Evolutionary conservation across 2,797 vertebrate genomes (phyloP).

Genomic region (Clangula hyemalis): DNA sequence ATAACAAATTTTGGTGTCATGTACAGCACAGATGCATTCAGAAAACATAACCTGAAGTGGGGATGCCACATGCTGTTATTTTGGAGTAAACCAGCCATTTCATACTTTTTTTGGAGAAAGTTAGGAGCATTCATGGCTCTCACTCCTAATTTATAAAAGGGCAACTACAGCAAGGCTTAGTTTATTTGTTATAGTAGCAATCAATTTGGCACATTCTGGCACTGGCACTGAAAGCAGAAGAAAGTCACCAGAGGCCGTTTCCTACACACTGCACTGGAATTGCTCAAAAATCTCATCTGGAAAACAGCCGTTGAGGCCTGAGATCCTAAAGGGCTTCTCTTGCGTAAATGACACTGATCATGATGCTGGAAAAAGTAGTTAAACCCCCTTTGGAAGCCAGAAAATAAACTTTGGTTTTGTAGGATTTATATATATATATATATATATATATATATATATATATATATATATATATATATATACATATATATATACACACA

Average conservation of each 20-base stretch:
- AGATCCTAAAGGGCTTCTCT: not conserved
- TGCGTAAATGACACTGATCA: not conserved
- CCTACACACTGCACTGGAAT: conserved; percentile 24
- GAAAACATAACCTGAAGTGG: not conserved
- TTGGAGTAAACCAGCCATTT: not conserved
- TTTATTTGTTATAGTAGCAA: not conserved
- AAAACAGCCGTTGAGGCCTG: not conserved
- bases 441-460: not conserved
- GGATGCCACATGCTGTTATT: not conserved
- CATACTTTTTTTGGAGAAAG: not conserved
- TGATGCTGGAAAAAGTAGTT: not conserved
- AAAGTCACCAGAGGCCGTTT: conserved; percentile 62
- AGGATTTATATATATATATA: not conserved
- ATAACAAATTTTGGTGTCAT: not conserved
- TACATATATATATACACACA: too few species aligned
- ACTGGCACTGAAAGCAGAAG: not conserved
- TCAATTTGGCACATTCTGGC: not conserved
- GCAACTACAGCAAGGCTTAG: not conserved
- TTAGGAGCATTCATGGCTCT: not conserved
- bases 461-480: not conserved
- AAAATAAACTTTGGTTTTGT: not conserved
- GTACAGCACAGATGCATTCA: not conserved
- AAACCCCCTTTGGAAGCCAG: not conserved
- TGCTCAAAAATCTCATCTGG: conserved; percentile 58
- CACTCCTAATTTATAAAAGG: not conserved